Evolutionary conservation across 2,888 invertebrate genomes (phyloP).

Genomic region (Cotesia congregata): DNA sequence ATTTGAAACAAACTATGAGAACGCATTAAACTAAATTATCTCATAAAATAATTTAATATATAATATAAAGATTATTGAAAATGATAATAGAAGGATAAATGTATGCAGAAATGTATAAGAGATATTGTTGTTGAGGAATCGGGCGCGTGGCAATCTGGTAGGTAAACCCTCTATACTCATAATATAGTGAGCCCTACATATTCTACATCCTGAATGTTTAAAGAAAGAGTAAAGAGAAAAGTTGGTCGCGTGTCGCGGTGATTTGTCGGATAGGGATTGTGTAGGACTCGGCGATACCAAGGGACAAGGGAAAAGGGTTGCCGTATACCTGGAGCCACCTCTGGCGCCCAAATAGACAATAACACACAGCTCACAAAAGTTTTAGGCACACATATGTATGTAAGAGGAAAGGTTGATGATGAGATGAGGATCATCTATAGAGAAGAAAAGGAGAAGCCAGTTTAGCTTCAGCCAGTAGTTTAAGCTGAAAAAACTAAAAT

Average conservation of each 20-base stretch:
- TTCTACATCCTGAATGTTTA: constrained; percentile 51
- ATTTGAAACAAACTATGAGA: neutral
- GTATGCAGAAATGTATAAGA: constrained; percentile 38
- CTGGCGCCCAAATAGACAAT: constrained; percentile 17
- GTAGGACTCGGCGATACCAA: constrained; percentile 33
- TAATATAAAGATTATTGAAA: neutral
- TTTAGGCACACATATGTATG: constrained; percentile 25
- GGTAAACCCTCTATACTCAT: neutral
- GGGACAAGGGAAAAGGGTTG: constrained; percentile 31
- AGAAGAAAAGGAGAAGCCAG: constrained; percentile 37
- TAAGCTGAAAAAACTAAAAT: neutral
- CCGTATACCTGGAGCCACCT: neutral
- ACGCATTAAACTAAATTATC: neutral
- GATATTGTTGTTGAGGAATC: constrained; percentile 32
- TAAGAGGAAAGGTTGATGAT: constrained; percentile 37
- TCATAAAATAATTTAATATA: constrained; percentile 1
- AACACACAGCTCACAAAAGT: constrained; percentile 29
- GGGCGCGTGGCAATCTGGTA: constrained; percentile 38
- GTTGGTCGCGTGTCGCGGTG: constrained; percentile 66
- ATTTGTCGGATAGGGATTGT: constrained; percentile 58
- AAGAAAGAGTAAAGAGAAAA: constrained; percentile 55
- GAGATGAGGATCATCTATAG: constrained; percentile 27
- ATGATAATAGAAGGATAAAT: constrained; percentile 14
- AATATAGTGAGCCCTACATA: too few species aligned
- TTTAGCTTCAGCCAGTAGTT: too few species aligned